Evolutionary conservation across 2,797 vertebrate species (phyloP).

Genomic region (Ciconia nigra): DNA sequence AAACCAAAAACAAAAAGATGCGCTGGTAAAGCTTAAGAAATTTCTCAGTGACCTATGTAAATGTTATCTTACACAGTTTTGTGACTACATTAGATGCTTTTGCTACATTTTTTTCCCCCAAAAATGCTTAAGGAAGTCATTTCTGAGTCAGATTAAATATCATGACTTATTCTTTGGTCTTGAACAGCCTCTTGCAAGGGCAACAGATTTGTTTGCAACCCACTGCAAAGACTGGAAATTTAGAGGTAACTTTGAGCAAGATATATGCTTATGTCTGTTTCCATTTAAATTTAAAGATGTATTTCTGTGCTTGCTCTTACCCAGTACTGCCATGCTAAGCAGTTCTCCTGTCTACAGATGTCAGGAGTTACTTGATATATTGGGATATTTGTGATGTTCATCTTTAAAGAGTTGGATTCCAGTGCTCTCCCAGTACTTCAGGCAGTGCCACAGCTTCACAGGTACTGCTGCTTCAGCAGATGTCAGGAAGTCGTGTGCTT

Average conservation of each 20-base stretch:
- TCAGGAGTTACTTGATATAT: not conserved
- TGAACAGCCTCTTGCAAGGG: not conserved
- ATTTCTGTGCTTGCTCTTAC: not conserved
- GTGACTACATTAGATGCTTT: not conserved
- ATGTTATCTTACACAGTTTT: not conserved
- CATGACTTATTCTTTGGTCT: not conserved
- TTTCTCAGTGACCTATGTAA: not conserved
- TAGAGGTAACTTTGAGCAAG: not conserved
- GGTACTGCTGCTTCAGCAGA: conserved; percentile 13
- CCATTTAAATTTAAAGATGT: not conserved
- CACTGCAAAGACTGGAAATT: not conserved
- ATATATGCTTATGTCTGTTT: not conserved
- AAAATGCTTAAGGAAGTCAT: not conserved
- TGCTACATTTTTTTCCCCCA: not conserved
- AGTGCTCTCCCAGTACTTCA: not conserved
- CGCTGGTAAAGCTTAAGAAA: not conserved
- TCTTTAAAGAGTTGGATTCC: not conserved
- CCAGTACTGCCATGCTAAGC: fast-evolving
- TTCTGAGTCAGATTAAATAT: not conserved
- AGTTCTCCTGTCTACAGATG: not conserved
- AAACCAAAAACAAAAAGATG: not conserved
- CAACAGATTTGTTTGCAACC: not conserved
- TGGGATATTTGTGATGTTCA: not conserved
- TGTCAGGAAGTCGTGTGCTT: not conserved
- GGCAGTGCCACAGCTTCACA: not conserved